A percentile compares a stretch with the other conserved stretches of the same genome.
These are phyloP conservation scores for Nesidiocoris tenuis DNA, from an alignment of 2,888 invertebrate genomes.

Conservation along the genomic window DNA sequence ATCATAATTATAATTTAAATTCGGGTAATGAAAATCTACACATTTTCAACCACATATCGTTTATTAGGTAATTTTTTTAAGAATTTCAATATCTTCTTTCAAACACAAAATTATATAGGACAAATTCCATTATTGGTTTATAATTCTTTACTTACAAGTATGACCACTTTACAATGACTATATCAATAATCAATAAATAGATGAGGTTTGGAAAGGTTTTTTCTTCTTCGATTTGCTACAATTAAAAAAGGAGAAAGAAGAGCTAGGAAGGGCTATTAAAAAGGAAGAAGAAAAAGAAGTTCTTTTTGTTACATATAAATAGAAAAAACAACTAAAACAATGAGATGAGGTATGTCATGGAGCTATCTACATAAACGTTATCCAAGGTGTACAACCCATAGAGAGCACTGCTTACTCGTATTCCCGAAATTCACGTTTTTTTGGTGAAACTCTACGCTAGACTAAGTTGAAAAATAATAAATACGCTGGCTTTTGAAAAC, in stretches of 20 bases:
- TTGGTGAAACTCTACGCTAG: not conserved
- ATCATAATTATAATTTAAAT: too few relatives aligned
- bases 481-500: not conserved
- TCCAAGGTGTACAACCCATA: conserved; percentile 35
- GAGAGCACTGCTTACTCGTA: conserved; percentile 12
- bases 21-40: too few relatives aligned
- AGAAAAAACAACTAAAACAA: conserved; percentile 41
- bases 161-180: conserved; percentile 50
- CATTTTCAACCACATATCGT: conserved; percentile 48
- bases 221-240: conserved; percentile 11
- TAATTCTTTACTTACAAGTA: conserved; percentile 50
- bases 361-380: conserved; percentile 46
- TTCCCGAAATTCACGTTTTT: conserved; percentile 16
- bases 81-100: conserved; percentile 50
- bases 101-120: conserved; percentile 51
- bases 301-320: conserved; percentile 42
- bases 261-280: conserved; percentile 37
- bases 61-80: conserved; percentile 48
- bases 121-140: conserved; percentile 48
- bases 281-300: conserved; percentile 18
- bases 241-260: conserved; percentile 17
- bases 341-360: conserved; percentile 44
- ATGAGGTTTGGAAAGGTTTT: conserved; percentile 43
- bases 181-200: conserved; percentile 49
- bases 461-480: conserved; percentile 12